Percentiles rank a stretch among this genome's conserved stretches.
Conservation (phyloP, 2,888 invertebrate species). For the Xylota sylvarum region DNA sequence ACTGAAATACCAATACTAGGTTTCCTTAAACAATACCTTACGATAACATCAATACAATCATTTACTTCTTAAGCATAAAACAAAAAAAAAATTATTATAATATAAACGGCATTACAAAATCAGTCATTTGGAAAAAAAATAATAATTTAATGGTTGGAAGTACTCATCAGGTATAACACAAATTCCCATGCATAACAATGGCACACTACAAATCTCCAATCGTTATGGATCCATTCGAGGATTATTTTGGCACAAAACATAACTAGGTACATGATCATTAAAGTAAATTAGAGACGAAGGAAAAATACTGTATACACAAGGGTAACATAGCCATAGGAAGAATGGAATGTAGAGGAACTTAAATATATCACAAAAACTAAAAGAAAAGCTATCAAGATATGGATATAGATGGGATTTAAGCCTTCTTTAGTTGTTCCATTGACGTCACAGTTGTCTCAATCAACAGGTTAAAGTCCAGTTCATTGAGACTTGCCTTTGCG, state of each 20-base stretch:
- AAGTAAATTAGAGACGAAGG: conserved; percentile 18
- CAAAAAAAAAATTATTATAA: neutral
- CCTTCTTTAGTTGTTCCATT: conserved; percentile 81
- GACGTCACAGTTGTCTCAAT: conserved; percentile 90
- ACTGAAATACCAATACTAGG: conserved; percentile 48
- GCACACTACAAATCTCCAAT: conserved; percentile 26
- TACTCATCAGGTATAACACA: conserved; percentile 43
- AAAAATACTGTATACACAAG: conserved; percentile 17
- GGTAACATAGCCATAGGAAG: conserved; percentile 15
- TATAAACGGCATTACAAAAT: conserved; percentile 40
- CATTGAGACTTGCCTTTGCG: conserved; percentile 94
- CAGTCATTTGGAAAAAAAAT: conserved; percentile 55
- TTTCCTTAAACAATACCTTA: conserved; percentile 11
- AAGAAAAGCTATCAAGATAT: conserved; percentile 15
- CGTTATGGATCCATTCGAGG: conserved; percentile 16
- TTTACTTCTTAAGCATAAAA: conserved; percentile 41
- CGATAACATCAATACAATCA: conserved; percentile 36
- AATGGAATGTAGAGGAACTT: conserved; percentile 58
- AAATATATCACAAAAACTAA: conserved; percentile 58
- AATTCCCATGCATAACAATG: conserved; percentile 47
- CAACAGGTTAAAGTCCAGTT: conserved; percentile 93
- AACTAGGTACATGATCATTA: conserved; percentile 45
- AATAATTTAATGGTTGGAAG: conserved; percentile 11
- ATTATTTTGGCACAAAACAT: conserved; percentile 65
- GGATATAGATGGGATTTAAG: conserved; percentile 14